Evolutionary conservation across 2,888 invertebrate species (phyloP), one percentile per base, ranked within the genome.

Genomic region (Erebia epiphron): DNA sequence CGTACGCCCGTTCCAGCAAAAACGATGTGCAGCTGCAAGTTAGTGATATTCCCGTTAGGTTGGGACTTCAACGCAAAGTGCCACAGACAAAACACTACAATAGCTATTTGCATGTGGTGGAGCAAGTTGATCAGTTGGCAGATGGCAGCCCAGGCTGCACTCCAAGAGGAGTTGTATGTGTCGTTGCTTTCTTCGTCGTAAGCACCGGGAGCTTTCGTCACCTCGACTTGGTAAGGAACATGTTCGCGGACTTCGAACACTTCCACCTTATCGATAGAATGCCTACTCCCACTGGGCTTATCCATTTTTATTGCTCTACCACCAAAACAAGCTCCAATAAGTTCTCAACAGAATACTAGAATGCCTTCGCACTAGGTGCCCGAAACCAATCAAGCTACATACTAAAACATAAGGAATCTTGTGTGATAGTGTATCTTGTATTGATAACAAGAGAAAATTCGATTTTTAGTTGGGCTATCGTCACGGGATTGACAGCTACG

Each of bases 1-100:
- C 92, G 71, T 91, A 94, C 94, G 69, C 94, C 94, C 67, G 93
- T 92, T 70, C 93, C 93, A 26, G 92, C 92, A 73, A 93, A 90
- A 69, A 92, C 85, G 13, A 94, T 91, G 77, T 94, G 94, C 71
- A 93, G 78, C 75, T 93, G 91, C 73, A 92, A 78, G 75, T 92
- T 93, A 69, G 83, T 91, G 77, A 92, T 87, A 21, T 86, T 76
- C 69, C 93, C 93, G 69, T 91, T 88, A 0, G 90, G 84, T 13
- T 83, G 82, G 0, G 88, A 85, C 9, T 86, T 91, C 69, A 93
- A 77, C 11, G 92, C 92, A 73, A 92, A 91, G 72, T 88, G 85
- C 92, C 92, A 93, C 61, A 92, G 69, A 71, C 86, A 87, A 76
- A 90, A 93, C 75, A 92, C 90, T 8, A 94, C 90, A 67, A 93